A percentile compares a stretch with the other conserved stretches of the same genome.
phyloP scores from a whole-genome alignment of 2,797 vertebrate species.

The Garrulus glandarius region DNA sequence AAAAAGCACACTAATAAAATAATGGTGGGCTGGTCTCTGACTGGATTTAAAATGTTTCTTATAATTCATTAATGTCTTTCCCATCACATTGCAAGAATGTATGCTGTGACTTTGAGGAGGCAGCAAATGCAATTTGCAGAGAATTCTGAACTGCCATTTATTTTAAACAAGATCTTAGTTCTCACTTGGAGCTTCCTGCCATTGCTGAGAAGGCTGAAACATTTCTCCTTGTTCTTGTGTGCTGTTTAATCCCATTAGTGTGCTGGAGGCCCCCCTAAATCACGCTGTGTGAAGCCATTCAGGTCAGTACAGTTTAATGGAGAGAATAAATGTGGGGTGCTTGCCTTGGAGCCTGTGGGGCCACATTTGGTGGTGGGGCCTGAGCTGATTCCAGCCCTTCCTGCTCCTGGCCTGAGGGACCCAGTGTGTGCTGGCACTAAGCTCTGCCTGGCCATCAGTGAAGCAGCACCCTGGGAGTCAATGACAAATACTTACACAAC shows the following conservation, averaged over 20 bases:
- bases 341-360: not conserved
- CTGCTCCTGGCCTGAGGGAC: not conserved
- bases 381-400: not conserved
- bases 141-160: not conserved
- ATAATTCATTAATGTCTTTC: not conserved
- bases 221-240: not conserved
- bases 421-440: fast-evolving
- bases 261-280: not conserved
- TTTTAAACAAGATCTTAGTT: not conserved
- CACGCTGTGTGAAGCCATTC: not conserved
- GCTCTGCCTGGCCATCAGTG: fast-evolving
- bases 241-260: not conserved
- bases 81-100: not conserved
- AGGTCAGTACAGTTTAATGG: not conserved
- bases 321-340: not conserved
- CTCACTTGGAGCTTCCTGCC: not conserved
- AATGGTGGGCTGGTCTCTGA: not conserved
- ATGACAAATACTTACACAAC: fast-evolving
- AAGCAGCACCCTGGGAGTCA: not conserved
- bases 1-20: not conserved
- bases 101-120: not conserved
- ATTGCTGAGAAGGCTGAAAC: not conserved
- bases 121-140: not conserved
- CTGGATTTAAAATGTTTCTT: not conserved
- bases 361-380: fast-evolving